A percentile compares a stretch with the other conserved stretches of the same genome.
Conservation (phyloP, 1,140 invertebrate genomes). For the Drosophila navojoa region DNA sequence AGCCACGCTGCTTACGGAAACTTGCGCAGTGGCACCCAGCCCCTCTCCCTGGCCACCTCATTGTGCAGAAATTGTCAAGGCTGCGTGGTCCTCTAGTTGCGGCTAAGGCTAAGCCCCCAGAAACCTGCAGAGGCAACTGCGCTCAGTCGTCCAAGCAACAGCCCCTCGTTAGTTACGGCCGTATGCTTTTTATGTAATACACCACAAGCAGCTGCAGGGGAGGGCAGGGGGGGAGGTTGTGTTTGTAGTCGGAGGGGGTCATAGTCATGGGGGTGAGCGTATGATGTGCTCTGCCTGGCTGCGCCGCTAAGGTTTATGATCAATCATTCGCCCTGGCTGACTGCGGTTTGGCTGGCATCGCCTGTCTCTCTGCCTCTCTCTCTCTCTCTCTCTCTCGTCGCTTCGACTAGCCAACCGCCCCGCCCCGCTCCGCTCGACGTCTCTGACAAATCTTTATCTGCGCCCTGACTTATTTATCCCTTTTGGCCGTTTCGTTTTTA, state of each 20-base stretch:
- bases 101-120: slow-evolving; percentile 46
- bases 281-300: slow-evolving; percentile 24
- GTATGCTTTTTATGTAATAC: slow-evolving; percentile 80
- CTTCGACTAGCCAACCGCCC: too few species aligned
- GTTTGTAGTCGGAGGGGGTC: neutral
- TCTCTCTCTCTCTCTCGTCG: too few species aligned
- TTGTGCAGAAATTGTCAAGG: slow-evolving; percentile 68
- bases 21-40: neutral
- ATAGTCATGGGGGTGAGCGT: too few species aligned
- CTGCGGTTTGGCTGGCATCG: slow-evolving; percentile 63
- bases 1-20: neutral
- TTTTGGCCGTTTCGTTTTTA: slow-evolving; percentile 77
- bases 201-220: slow-evolving; percentile 20
- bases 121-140: slow-evolving; percentile 17
- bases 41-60: neutral
- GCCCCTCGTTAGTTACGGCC: slow-evolving; percentile 78
- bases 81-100: slow-evolving; percentile 47
- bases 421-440: neutral
- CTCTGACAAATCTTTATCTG: slow-evolving; percentile 76
- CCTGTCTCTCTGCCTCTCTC: too few species aligned
- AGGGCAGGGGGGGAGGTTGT: neutral
- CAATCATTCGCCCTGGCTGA: slow-evolving; percentile 72
- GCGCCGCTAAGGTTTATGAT: slow-evolving; percentile 67
- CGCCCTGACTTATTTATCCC: slow-evolving; percentile 78
- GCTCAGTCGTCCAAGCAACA: slow-evolving; percentile 63